phyloP scores from a whole-genome alignment of 2,797 vertebrate genomes.

The Onychomys torridus region DNA sequence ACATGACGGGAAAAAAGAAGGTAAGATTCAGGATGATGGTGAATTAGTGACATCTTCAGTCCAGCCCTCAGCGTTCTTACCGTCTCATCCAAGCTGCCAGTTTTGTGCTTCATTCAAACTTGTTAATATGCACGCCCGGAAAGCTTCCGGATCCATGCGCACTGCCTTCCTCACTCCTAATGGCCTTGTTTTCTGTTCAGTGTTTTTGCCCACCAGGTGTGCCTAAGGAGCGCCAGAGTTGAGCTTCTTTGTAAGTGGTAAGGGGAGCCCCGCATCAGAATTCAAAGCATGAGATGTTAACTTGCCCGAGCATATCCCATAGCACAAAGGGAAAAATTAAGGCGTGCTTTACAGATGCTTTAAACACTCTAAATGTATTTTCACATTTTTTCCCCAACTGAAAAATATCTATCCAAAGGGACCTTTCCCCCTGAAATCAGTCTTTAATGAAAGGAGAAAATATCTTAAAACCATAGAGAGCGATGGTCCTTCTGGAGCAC shows the following conservation, averaged over 20 bases:
- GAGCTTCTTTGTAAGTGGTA: conserved; percentile 43
- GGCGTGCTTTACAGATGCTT: conserved; percentile 49
- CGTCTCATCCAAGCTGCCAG: conserved; percentile 58
- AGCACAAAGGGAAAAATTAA: conserved; percentile 57
- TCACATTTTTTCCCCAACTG: conserved; percentile 43
- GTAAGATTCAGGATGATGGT: conserved; percentile 81
- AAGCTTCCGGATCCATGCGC: neutral
- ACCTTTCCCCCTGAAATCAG: conserved; percentile 14
- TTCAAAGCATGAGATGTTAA: conserved; percentile 57
- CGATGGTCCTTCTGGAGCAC: neutral
- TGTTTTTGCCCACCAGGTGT: conserved; percentile 58
- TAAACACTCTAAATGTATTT: conserved; percentile 60
- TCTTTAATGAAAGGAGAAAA: conserved; percentile 58
- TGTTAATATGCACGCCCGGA: neutral
- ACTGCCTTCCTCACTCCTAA: neutral
- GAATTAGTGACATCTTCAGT: conserved; percentile 57
- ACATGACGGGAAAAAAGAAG: conserved; percentile 90
- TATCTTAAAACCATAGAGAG: neutral
- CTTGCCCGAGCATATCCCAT: conserved; percentile 58
- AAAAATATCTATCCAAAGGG: conserved; percentile 36
- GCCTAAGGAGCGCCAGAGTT: conserved; percentile 2
- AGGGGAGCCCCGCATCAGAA: neutral
- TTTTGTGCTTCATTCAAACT: conserved; percentile 46
- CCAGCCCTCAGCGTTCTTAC: conserved; percentile 40
- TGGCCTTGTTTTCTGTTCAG: conserved; percentile 31